Base-by-base conservation (phyloP, 2,113 vertebrate genomes). In the Trichomycterus rosablanca region DNA sequence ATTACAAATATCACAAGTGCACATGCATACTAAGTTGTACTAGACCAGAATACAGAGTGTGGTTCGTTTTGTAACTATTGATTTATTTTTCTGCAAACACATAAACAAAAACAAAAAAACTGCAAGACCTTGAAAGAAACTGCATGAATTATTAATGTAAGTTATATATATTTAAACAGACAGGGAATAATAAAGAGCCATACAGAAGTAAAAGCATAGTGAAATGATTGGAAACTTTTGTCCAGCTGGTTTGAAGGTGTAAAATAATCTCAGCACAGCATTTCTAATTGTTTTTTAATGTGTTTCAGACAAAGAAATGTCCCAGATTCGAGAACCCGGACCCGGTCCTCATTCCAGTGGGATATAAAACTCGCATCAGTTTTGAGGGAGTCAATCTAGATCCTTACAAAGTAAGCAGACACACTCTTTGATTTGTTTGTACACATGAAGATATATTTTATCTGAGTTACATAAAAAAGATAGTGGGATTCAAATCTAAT, bases 361-460 rank as follows among this genome's bases (percentile, higher is more conserved):
- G 90, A 56, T 76, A 81, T 22, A 81, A 70, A 82, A 92, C 83
- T 5, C 76, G 8, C 0, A 92, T 98, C 71, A 71, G 70, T 71
- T 97, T 98, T 61, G 82, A 90, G 75, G 95, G 95, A 63, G 85
- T 84, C 54, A 89, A 97, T 80, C 81, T 98, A 71, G 74, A 68
- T 12, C 76, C 72, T 0, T 82, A 85, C 63, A 42, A 81, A 87
- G 90, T 91, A 23, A 51, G 45, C 15, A 5, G 3, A 15, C 12
- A 37, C 4, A 15, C 11, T 12, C 5, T n/a, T 15, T 8, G 23
- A n/a, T n/a, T n/a, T n/a, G n/a, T n/a, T n/a, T n/a, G n/a, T n/a
- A n/a, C n/a, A n/a, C n/a, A n/a, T n/a, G n/a, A n/a, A n/a, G n/a
- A n/a, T n/a, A n/a, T n/a, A n/a, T n/a, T n/a, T n/a, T n/a, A n/a